Base-by-base conservation (phyloP, 2,888 invertebrate species). In the Drosophila cognata region DNA sequence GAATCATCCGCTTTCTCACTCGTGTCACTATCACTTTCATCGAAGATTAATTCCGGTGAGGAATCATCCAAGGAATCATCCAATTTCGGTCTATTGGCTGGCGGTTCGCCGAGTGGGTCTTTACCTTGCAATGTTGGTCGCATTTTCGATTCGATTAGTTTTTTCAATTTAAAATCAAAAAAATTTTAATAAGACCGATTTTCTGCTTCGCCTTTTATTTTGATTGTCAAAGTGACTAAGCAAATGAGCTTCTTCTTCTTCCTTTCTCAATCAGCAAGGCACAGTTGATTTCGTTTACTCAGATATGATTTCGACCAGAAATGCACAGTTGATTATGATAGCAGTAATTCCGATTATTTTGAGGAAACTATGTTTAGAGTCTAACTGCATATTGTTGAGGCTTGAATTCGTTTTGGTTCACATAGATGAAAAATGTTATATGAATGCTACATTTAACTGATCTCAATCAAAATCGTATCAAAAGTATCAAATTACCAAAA, bases 81-180 rank as follows among this genome's bases (percentile, higher is more conserved):
- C 4, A 4, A 10, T 33, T 33, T 33, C 4, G 0, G 4, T 33
- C 0, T 33, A 11, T 33, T 11, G 4, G 10, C 0, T 10, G 33
- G 10, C 33, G 33, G 33, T 0, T 0, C 33, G 3, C 10, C 10
- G 10, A 4, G 0, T 28, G 28, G 4, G 28, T 4, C 33, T 10
- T 33, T 0, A 10, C 10, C 4, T 10, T 3, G 33, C 33, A 3
- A 0, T 3, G 0, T 33, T 33, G 10, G 31, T 3, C 0, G 10
- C 31, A 10, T 33, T 10, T 10, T 33, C 0, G 8, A 8, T 8
- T 31, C 8, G 0, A 8, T 31, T 31, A 2, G 31, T 31, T 31
- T 31, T 10, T 33, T 10, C 31, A 28, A 28, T 28, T 28, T 28
- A 28, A 0, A 28, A 28, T 28, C 28, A 28, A 28, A 28, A 28